Base-by-base conservation (phyloP, 2,888 invertebrate species). In the Eilema depressum region DNA sequence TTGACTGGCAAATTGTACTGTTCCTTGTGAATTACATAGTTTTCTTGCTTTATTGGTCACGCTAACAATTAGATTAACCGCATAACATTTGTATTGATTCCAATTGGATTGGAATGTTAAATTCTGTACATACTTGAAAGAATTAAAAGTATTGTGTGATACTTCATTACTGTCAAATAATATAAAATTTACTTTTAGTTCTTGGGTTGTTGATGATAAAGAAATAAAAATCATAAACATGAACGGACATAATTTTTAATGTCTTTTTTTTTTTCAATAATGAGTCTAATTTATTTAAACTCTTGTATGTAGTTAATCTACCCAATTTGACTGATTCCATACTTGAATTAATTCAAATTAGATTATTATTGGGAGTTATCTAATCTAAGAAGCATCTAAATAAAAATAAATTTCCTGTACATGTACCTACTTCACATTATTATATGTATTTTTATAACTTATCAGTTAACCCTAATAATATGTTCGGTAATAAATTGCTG, bases 401-500 rank as follows among this genome's bases (percentile, higher is more conserved):
- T 53, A 10, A 10, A 17, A 47, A 47, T 47, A 20, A 20, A 20
- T 47, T 47, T 20, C 20, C 2, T 47, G 7, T 14, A 37, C 2
- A 37, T 37, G 17, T 41, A 41, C 41, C 8, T 8, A 3, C 4
- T 53, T n/a, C 5, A 26, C 25, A 14, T 57, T 14, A 26, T 17
- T 7, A 5, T 59, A 2, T 59, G 0, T 23, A 28, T 59, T 25
- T 28, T 25, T 17, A 3, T 33, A 20, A 20, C 61, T 61, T 61
- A 61, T 61, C 61, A 61, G 61, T 61, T 61, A 61, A 61, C 61
- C 17, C 20, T 10, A 61, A 59, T 59, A n/a, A n/a, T 2, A 4
- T 26, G 26, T 25, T 53, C 53, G n/a, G n/a, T 53, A 53, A 53
- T 53, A 20, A n/a, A 59, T 28, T 30, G 12, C 61, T 61, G n/a